A percentile compares a stretch with the other conserved stretches of the same genome.
These are phyloP conservation scores for Neosilurus mollespiculum DNA, from an alignment of 2,797 vertebrate species.

Conservation along the genomic window DNA sequence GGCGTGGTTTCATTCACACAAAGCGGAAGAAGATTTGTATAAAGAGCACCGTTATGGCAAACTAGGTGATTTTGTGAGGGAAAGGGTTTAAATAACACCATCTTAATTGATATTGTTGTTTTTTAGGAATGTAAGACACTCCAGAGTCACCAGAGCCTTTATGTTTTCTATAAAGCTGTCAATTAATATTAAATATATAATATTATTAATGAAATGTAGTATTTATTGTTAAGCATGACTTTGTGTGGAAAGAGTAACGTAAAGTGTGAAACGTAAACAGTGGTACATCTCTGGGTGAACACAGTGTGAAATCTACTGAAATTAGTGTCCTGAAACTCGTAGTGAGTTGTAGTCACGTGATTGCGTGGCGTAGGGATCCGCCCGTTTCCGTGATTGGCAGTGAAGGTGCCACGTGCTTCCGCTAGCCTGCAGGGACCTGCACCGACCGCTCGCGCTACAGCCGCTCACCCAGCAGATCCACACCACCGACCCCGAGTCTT, in stretches of 20 bases:
- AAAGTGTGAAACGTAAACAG: neutral
- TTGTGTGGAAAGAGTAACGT: neutral
- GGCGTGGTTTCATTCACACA: neutral
- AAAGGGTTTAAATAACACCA: neutral
- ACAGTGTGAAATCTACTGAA: neutral
- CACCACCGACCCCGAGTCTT: neutral
- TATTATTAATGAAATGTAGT: too few relatives aligned
- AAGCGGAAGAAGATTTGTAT: neutral
- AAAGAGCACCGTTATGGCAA: neutral
- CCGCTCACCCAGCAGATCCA: neutral
- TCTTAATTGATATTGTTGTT: neutral
- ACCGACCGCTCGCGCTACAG: neutral
- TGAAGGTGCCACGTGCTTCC: conserved; percentile 18
- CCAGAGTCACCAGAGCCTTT: neutral
- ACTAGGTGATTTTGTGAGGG: neutral
- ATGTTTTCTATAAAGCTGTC: neutral
- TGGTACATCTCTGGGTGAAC: neutral
- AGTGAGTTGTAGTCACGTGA: neutral
- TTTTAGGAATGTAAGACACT: neutral
- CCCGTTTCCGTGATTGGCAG: conserved; percentile 28
- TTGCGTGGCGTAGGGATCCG: neutral
- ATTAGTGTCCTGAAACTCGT: neutral
- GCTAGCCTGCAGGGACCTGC: neutral
- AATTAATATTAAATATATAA: neutral
- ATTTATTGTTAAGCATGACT: neutral